Percentiles rank a stretch among this genome's conserved stretches.
These are phyloP conservation scores for Athetis lepigone DNA, from an alignment of 2,888 invertebrate genomes.

Conservation along the genomic window DNA sequence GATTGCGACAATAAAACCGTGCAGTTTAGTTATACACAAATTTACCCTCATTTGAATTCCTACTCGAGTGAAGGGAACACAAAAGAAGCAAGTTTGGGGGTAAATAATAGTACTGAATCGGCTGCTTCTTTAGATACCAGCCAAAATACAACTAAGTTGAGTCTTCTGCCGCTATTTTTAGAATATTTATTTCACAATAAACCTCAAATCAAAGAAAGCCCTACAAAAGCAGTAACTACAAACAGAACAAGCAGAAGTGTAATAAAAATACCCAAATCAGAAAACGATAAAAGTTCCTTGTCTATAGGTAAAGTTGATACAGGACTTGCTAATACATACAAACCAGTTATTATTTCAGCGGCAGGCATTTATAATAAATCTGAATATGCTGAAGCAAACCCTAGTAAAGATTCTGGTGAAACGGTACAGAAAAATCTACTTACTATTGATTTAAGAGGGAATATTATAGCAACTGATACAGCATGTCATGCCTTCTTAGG, in stretches of 20 bases:
- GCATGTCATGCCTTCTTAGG: constrained; percentile 86
- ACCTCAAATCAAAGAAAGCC: constrained; percentile 36
- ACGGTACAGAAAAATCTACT: constrained; percentile 63
- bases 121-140: constrained; percentile 18
- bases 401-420: constrained; percentile 40
- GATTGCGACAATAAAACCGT: constrained; percentile 17
- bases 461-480: constrained; percentile 81
- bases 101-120: constrained; percentile 41
- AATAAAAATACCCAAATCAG: constrained; percentile 34
- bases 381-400: constrained; percentile 15
- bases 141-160: constrained; percentile 56
- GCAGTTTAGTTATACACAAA: constrained; percentile 12
- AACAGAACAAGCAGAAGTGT: constrained; percentile 60
- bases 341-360: constrained; percentile 66
- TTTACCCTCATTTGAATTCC: constrained; percentile 10
- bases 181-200: constrained; percentile 75
- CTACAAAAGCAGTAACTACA: constrained; percentile 39
- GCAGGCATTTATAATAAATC: constrained; percentile 62
- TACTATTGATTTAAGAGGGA: constrained; percentile 83
- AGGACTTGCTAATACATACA: constrained; percentile 50
- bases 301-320: constrained; percentile 30
- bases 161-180: constrained; percentile 75
- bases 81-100: constrained; percentile 3
- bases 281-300: constrained; percentile 36
- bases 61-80: constrained; percentile 16